Evolutionary conservation across 2,797 vertebrate species (phyloP).

Genomic region (Pseudochirops cupreus): DNA sequence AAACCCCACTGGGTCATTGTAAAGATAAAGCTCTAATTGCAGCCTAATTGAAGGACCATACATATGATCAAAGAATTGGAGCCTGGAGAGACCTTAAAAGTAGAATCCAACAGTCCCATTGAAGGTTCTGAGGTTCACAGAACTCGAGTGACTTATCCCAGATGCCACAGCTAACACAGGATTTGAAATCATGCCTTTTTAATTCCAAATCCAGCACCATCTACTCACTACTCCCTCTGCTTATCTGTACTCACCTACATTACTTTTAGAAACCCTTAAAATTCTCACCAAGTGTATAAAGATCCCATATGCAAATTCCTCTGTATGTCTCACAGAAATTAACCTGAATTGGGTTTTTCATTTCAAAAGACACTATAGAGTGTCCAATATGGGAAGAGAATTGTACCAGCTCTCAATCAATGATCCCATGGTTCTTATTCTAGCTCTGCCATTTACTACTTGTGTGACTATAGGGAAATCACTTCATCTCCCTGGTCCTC

Average conservation of each 20-base stretch:
- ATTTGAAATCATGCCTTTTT: background rate
- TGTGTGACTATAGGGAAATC: background rate
- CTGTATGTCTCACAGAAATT: background rate
- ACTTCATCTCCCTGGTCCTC: background rate
- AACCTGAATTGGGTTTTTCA: background rate
- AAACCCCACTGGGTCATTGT: background rate
- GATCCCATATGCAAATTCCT: background rate
- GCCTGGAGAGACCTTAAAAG: background rate
- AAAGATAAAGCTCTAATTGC: background rate
- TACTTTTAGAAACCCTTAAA: conserved; percentile 23
- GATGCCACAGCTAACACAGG: background rate
- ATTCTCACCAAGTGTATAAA: conserved; percentile 7
- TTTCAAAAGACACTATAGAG: background rate
- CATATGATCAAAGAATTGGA: background rate
- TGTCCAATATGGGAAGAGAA: background rate
- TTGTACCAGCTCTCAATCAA: background rate
- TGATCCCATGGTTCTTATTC: background rate
- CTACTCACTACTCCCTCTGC: background rate
- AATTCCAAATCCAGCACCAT: background rate
- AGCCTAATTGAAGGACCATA: background rate
- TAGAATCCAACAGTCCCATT: background rate
- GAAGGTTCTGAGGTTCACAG: background rate
- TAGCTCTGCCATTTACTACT: background rate
- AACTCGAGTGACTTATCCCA: background rate
- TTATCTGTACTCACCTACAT: background rate